These are phyloP conservation scores for Ailurus styani DNA, from an alignment of 2,113 vertebrate species.

Conservation along the genomic window DNA sequence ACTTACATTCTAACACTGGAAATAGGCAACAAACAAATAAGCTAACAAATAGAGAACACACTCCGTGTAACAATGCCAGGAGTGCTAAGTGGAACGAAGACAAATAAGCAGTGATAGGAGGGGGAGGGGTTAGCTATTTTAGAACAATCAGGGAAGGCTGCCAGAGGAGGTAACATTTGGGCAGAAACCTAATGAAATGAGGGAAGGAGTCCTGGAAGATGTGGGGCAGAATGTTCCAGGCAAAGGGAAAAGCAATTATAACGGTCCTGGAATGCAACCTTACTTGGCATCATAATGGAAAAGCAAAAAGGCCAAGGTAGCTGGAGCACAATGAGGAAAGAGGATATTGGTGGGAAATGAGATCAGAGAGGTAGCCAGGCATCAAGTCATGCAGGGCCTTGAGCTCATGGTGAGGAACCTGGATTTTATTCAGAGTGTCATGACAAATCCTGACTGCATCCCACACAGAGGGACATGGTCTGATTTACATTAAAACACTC, in stretches of 20 bases:
- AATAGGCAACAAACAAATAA: neutral
- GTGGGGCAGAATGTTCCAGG: neutral
- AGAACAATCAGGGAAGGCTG: neutral
- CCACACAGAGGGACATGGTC: neutral
- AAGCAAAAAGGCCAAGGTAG: neutral
- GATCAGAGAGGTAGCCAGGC: neutral
- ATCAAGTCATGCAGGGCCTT: neutral
- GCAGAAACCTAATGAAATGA: neutral
- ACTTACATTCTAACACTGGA: neutral
- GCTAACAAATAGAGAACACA: neutral
- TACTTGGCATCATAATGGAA: neutral
- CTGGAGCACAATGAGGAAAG: neutral
- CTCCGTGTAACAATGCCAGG: neutral
- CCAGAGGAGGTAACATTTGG: neutral
- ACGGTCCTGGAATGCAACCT: neutral
- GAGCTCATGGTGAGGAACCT: neutral
- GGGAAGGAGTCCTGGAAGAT: neutral
- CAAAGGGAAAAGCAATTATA: neutral
- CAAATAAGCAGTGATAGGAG: neutral
- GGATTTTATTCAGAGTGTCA: neutral
- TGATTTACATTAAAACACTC: neutral
- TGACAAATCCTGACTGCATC: neutral
- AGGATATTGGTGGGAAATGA: neutral
- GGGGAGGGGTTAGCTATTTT: neutral
- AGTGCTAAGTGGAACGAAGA: neutral